A percentile compares a stretch with the other conserved stretches of the same genome.
phyloP scores from a whole-genome alignment of 2,113 vertebrate genomes.

The Mugil cephalus region DNA sequence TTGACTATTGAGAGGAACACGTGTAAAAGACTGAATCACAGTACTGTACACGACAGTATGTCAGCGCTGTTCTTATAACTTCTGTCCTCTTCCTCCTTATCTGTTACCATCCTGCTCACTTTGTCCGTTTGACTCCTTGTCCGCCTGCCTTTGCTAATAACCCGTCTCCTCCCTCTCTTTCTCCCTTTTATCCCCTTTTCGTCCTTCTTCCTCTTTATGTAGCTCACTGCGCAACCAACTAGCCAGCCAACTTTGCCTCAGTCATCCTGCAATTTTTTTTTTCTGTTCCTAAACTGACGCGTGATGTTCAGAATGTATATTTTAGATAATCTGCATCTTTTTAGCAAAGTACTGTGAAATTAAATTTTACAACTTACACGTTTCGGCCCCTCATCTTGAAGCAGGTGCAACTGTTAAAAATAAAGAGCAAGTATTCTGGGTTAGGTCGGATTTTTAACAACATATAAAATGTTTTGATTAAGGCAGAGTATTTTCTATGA shows the following conservation, averaged over 20 bases:
- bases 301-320: constrained; percentile 45
- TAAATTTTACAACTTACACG: constrained; percentile 16
- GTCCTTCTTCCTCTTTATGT: constrained; percentile 25
- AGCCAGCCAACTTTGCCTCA: constrained; percentile 59
- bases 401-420: constrained; percentile 51
- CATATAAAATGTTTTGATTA: constrained; percentile 56
- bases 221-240: constrained; percentile 47
- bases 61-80: constrained; percentile 50
- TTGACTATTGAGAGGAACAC: constrained; percentile 68
- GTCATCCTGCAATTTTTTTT: constrained; percentile 30
- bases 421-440: constrained; percentile 28
- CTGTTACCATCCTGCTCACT: constrained; percentile 49
- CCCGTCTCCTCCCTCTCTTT: constrained; percentile 33
- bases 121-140: constrained; percentile 50
- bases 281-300: constrained; percentile 28
- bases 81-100: constrained; percentile 43
- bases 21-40: constrained; percentile 72
- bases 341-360: constrained; percentile 52
- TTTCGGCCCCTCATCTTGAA: constrained; percentile 42
- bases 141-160: constrained; percentile 49
- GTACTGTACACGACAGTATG: constrained; percentile 67
- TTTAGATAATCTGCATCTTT: constrained; percentile 53
- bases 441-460: constrained; percentile 46
- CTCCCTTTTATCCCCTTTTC: constrained; percentile 32
- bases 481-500: constrained; percentile 67